Evolutionary conservation across 1,140 invertebrate species (phyloP).

Genomic region (Teleogryllus occipitalis): DNA sequence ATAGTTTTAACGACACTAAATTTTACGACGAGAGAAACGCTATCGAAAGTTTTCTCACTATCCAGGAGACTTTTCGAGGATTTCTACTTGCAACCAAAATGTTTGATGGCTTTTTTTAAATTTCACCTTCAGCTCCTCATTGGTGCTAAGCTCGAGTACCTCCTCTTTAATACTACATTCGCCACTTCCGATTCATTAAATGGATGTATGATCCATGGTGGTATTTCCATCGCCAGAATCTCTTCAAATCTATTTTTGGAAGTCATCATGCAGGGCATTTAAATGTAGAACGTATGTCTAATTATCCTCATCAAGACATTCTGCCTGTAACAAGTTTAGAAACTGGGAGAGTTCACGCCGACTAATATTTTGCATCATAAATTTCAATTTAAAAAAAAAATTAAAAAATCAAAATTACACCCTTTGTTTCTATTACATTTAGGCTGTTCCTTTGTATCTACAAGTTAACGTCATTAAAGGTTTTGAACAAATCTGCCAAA

Average conservation of each 20-base stretch:
- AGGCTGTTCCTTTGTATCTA: neutral
- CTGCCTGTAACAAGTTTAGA: too few relatives aligned
- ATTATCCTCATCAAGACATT: too few relatives aligned
- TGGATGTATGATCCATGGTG: slow-evolving; percentile 29
- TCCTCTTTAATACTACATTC: slow-evolving; percentile 31
- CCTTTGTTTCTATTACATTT: slow-evolving; percentile 8
- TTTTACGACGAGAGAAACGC: slow-evolving; percentile 25
- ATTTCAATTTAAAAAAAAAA: neutral
- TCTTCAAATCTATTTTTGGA: too few relatives aligned
- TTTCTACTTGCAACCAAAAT: slow-evolving; percentile 24
- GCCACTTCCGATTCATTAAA: slow-evolving; percentile 28
- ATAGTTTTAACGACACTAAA: slow-evolving; percentile 20
- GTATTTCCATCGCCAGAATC: too few relatives aligned
- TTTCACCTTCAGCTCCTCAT: slow-evolving; percentile 29
- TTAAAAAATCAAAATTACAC: neutral
- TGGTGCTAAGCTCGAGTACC: slow-evolving; percentile 27
- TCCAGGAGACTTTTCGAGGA: slow-evolving; percentile 24
- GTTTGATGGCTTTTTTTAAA: slow-evolving; percentile 28
- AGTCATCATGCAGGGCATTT: too few relatives aligned
- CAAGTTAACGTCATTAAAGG: slow-evolving; percentile 12
- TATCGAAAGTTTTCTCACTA: slow-evolving; percentile 25
- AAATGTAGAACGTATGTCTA: too few relatives aligned
- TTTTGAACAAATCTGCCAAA: slow-evolving; percentile 4
- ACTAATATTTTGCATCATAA: slow-evolving; percentile 5
- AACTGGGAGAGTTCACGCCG: too few relatives aligned